Percentiles rank a stretch among this genome's conserved stretches.
Evolutionary conservation across 2,888 invertebrate species (phyloP).

Genomic region (Phyllotreta cruciferae): DNA sequence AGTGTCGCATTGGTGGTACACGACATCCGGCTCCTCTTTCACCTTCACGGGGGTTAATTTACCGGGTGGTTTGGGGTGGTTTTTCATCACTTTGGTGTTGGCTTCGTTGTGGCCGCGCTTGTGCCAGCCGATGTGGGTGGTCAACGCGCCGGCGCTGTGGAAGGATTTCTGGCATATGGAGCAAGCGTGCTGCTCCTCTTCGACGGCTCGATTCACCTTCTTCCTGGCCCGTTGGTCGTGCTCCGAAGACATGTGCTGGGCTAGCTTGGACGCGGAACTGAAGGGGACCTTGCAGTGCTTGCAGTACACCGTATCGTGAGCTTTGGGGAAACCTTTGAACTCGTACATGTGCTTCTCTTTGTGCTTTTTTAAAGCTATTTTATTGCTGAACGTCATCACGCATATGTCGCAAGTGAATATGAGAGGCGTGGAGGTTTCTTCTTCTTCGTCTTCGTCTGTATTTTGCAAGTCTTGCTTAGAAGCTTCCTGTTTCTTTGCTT

Average conservation of each 20-base stretch:
- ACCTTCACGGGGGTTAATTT: conserved; percentile 20
- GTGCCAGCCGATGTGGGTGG: conserved; percentile 69
- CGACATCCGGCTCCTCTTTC: conserved; percentile 42
- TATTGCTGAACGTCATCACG: conserved; percentile 58
- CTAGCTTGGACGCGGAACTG: conserved; percentile 43
- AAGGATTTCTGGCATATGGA: conserved; percentile 70
- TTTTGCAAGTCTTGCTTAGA: conserved; percentile 63
- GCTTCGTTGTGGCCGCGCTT: conserved; percentile 56
- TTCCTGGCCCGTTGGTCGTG: conserved; percentile 48
- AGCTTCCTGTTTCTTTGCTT: conserved; percentile 62
- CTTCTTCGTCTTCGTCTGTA: conserved; percentile 39
- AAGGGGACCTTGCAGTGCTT: conserved; percentile 56
- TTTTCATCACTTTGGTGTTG: conserved; percentile 54
- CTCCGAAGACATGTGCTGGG: conserved; percentile 54
- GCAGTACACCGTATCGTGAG: conserved; percentile 46
- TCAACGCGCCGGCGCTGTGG: conserved; percentile 66
- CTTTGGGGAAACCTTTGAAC: conserved; percentile 21
- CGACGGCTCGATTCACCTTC: conserved; percentile 37
- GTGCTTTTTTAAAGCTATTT: conserved; percentile 57
- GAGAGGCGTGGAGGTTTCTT: conserved; percentile 33
- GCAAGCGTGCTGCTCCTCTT: conserved; percentile 61
- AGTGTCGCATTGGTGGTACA: conserved; percentile 49
- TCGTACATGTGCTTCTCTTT: conserved; percentile 53
- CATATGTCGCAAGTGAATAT: conserved; percentile 59
- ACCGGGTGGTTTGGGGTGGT: conserved; percentile 18